Evolutionary conservation across 2,797 vertebrate species (phyloP).

Genomic region (Silurus aristotelis): DNA sequence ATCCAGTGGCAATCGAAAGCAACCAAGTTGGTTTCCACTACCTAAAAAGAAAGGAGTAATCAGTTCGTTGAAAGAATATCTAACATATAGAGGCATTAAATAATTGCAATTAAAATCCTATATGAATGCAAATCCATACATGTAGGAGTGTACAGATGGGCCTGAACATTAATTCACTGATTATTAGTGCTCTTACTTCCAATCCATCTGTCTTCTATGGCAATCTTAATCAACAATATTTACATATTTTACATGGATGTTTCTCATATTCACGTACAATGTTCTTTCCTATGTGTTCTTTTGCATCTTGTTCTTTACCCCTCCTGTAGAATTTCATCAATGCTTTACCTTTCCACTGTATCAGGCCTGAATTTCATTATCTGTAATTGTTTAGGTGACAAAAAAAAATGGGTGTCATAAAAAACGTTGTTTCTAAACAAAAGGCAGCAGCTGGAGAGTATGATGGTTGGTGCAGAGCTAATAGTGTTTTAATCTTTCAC

Average conservation of each 20-base stretch:
- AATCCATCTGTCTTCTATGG: not conserved
- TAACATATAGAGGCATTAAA: not conserved
- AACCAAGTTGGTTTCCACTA: slow-evolving; percentile 98
- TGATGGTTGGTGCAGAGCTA: slow-evolving; percentile 67
- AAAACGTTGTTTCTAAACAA: slow-evolving; percentile 75
- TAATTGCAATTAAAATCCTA: not conserved
- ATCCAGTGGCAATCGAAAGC: slow-evolving; percentile 99
- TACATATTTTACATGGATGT: not conserved
- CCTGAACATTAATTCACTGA: not conserved
- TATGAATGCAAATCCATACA: not conserved
- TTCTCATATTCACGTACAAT: not conserved
- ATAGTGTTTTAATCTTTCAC: slow-evolving; percentile 78
- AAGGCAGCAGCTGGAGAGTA: slow-evolving; percentile 76
- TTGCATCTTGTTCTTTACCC: not conserved
- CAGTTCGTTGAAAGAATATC: not conserved
- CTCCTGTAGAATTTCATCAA: slow-evolving; percentile 21
- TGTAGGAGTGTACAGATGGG: not conserved
- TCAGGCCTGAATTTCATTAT: slow-evolving; percentile 68
- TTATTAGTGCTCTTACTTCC: not conserved
- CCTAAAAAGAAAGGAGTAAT: slow-evolving; percentile 68
- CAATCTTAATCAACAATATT: not conserved
- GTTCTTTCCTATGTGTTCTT: slow-evolving; percentile 21
- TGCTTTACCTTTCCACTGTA: slow-evolving; percentile 37
- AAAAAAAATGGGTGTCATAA: slow-evolving; percentile 68
- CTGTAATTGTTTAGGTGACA: slow-evolving; percentile 75